These are phyloP conservation scores for Capitulum mitella DNA, from an alignment of 2,888 invertebrate species.

Conservation along the genomic window DNA sequence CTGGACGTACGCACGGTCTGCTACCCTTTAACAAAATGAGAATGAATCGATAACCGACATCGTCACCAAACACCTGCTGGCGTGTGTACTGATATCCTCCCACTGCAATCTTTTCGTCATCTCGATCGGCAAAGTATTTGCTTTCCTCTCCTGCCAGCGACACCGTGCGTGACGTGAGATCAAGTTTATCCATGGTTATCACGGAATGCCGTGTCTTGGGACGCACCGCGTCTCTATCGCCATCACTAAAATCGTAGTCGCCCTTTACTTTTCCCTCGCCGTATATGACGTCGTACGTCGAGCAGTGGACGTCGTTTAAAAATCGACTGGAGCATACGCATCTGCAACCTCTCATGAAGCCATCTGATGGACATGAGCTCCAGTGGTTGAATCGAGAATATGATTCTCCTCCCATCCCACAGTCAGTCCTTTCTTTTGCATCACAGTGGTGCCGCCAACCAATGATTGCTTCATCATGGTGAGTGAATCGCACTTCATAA, in stretches of 20 bases:
- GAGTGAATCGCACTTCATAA: neutral
- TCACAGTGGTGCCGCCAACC: neutral
- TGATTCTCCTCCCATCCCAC: neutral
- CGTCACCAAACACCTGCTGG: conserved; percentile 11
- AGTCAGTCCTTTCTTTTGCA: neutral
- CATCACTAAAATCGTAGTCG: neutral
- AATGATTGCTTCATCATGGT: neutral
- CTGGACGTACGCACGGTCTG: neutral
- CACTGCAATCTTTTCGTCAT: neutral
- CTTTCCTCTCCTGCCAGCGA: neutral
- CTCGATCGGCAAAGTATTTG: neutral
- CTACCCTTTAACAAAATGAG: neutral
- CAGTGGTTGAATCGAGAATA: neutral
- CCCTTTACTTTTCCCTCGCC: neutral
- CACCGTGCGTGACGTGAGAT: neutral
- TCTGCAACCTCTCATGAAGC: neutral
- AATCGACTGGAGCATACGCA: neutral
- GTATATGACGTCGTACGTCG: neutral
- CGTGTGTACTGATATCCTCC: neutral
- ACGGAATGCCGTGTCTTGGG: neutral
- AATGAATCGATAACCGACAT: neutral
- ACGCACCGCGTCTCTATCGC: neutral
- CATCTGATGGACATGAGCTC: neutral
- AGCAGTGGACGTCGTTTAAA: neutral
- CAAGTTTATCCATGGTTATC: neutral